Percentiles rank a stretch among this genome's conserved stretches.
These are phyloP conservation scores for Bombus sibiricus DNA, from an alignment of 1,140 invertebrate species.

Conservation along the genomic window DNA sequence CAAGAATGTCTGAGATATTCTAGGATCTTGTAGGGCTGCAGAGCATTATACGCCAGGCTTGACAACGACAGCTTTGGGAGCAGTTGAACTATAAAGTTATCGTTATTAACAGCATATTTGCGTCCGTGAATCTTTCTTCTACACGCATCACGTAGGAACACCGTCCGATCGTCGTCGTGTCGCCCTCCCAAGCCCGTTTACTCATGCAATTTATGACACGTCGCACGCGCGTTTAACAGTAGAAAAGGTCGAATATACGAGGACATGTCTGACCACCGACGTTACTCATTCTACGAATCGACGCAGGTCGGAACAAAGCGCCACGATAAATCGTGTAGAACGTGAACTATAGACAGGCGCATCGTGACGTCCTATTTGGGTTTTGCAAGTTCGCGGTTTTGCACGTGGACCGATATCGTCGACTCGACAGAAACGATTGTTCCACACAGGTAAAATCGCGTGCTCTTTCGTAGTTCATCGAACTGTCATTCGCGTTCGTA, in stretches of 20 bases:
- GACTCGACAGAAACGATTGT: slow-evolving; percentile 68
- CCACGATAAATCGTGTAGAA: neutral
- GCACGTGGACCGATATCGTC: slow-evolving; percentile 65
- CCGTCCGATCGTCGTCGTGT: neutral
- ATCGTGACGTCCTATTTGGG: neutral
- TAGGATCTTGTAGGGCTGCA: no score
- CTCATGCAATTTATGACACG: neutral
- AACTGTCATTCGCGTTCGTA: slow-evolving; percentile 56
- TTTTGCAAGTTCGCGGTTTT: slow-evolving; percentile 24
- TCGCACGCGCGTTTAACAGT: neutral
- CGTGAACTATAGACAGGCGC: neutral
- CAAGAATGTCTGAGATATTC: no score
- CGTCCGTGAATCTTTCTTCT: neutral
- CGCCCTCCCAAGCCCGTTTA: neutral
- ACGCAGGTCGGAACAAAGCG: neutral
- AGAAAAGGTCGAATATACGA: neutral
- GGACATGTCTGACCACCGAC: neutral
- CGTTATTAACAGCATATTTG: neutral
- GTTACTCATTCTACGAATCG: slow-evolving; percentile 5
- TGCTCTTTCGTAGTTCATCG: slow-evolving; percentile 70
- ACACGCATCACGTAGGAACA: neutral
- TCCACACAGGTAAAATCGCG: neutral
- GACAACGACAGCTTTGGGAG: neutral
- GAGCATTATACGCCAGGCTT: no score
- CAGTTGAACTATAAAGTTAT: neutral